Base-by-base conservation (phyloP, 1,140 invertebrate species). In the Ostrea edulis region DNA sequence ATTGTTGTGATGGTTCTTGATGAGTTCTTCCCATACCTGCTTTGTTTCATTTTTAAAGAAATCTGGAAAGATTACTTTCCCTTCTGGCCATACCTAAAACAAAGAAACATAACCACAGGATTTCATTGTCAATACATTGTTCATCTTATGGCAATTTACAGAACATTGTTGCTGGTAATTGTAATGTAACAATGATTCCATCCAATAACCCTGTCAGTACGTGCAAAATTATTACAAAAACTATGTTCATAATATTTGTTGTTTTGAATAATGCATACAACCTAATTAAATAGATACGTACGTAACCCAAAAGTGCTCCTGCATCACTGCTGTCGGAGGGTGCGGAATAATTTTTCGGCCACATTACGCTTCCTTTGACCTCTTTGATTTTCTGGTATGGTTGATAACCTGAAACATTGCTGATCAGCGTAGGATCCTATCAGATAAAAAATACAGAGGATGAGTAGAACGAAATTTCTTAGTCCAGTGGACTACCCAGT, bases 341-440 rank as follows among this genome's bases (percentile, higher is more conserved):
- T 71, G 90, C 81, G 29, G 85, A 53, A 25, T 86, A 71, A 44
- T 87, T 87, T 9, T 22, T 20, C 3, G 92, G 92, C 94, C 94
- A 95, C 87, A 92, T 94, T 53, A 95, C 93, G 81, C 90, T 92
- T 17, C 91, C 91, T 54, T 91, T 88, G 51, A 88, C 89, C 17
- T 68, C 84, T n/a, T 89, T 91, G 87, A 94, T 93, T 44, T 84
- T 82, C 17, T 92, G 88, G 89, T 94, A 94, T 8, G 94, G 93
- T 29, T 85, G 82, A 88, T 95, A 95, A 55, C 90, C 87, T 3
- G 91, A 87, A 9, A 91, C 92, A 92, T 94, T 93, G 81, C 90
- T 87, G 35, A 94, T 90, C 62, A 95, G 84, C 9, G 91, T 90
- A 1, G 94, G 94, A 89, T 95, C 94, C 93, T 94, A 52, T 35